A percentile compares a stretch with the other conserved stretches of the same genome.
These are phyloP conservation scores for Andrena cerasifolii DNA, from an alignment of 1,140 invertebrate genomes.

Conservation along the genomic window DNA sequence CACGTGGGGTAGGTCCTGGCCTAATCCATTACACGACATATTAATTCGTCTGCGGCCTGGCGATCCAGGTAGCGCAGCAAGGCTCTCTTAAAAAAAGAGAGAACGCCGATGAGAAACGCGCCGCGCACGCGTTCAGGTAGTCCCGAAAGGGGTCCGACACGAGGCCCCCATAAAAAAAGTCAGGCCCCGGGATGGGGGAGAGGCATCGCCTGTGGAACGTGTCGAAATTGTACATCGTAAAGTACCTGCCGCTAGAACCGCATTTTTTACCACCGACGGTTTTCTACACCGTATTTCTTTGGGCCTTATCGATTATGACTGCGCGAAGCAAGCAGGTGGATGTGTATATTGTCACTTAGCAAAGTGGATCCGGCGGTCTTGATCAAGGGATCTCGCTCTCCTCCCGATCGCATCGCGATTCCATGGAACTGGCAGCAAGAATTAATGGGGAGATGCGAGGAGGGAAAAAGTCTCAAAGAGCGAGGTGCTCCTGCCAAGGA, in stretches of 20 bases:
- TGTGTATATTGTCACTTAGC: no score
- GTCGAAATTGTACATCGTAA: slow-evolving; percentile 48
- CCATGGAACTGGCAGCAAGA: not conserved
- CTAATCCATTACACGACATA: slow-evolving; percentile 75
- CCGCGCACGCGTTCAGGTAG: slow-evolving; percentile 77
- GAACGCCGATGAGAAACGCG: slow-evolving; percentile 61
- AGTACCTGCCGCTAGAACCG: slow-evolving; percentile 48
- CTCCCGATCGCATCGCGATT: no score
- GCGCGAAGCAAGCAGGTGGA: no score
- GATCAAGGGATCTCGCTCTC: no score
- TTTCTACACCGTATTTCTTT: not conserved
- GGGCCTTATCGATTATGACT: no score
- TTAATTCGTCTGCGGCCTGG: slow-evolving; percentile 72
- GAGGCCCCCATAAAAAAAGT: slow-evolving; percentile 64
- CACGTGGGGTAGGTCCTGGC: slow-evolving; percentile 56
- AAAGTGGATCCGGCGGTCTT: no score
- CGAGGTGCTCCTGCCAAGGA: not conserved
- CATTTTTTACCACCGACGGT: not conserved
- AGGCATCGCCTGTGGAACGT: slow-evolving; percentile 29
- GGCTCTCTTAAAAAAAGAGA: slow-evolving; percentile 39
- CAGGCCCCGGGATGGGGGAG: not conserved
- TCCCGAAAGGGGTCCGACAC: slow-evolving; percentile 64
- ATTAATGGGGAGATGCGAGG: not conserved
- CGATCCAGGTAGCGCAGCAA: slow-evolving; percentile 69
- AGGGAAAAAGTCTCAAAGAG: not conserved